phyloP scores from a whole-genome alignment of 2,797 vertebrate species.

The Bovichtus diacanthus region DNA sequence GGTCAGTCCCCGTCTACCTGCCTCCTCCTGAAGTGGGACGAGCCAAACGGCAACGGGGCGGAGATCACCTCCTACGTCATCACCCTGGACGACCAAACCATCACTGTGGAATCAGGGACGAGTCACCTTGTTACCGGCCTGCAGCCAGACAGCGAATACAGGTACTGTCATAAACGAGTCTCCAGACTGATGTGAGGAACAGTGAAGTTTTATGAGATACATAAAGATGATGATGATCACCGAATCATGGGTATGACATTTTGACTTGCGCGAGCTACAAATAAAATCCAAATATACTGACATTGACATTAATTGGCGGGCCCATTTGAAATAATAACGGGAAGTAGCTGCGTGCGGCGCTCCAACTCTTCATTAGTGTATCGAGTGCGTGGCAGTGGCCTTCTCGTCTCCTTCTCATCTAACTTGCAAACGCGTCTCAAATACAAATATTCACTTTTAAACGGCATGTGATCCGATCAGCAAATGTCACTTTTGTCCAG shows the following conservation, averaged over 20 bases:
- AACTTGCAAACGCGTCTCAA: neutral
- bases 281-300: neutral
- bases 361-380: too few species aligned
- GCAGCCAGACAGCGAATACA: constrained; percentile 95
- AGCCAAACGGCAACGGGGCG: constrained; percentile 93
- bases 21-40: constrained; percentile 95
- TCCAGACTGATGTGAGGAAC: neutral
- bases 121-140: constrained; percentile 88
- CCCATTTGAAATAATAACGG: neutral
- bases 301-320: neutral
- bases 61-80: constrained; percentile 93
- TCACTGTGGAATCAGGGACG: constrained; percentile 87
- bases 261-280: neutral
- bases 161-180: constrained; percentile 78
- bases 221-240: neutral
- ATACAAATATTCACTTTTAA: neutral
- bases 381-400: too few species aligned
- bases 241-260: neutral
- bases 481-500: neutral
- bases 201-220: neutral
- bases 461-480: neutral
- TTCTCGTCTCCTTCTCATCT: neutral
- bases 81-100: constrained; percentile 86
- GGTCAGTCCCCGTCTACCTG: constrained; percentile 90
- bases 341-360: too few species aligned